A percentile compares a stretch with the other conserved stretches of the same genome.
These are phyloP conservation scores for Xestia rhomboidea DNA, from an alignment of 2,888 invertebrate species.

Conservation along the genomic window DNA sequence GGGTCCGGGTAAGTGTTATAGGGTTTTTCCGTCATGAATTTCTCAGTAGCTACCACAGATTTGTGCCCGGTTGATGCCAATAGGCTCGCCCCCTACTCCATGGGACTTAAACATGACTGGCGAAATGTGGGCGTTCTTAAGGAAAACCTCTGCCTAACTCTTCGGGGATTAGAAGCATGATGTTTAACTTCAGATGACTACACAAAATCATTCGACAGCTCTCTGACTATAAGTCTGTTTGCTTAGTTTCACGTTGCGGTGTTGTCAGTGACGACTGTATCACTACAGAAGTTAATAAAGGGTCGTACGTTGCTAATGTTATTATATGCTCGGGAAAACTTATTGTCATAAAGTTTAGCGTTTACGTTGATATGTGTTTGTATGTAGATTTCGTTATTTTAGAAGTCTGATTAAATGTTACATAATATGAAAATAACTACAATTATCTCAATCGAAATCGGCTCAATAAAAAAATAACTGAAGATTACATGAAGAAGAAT, in stretches of 20 bases:
- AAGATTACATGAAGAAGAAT: too few species aligned
- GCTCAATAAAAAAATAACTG: background rate
- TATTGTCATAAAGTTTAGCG: background rate
- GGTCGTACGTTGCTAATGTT: slow-evolving; percentile 12
- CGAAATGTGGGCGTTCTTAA: background rate
- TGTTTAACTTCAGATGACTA: background rate
- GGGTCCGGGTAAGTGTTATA: too few species aligned
- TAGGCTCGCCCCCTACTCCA: background rate
- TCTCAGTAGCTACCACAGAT: too few species aligned
- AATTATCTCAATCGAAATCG: background rate
- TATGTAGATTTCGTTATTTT: background rate
- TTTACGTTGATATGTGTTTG: slow-evolving; percentile 5
- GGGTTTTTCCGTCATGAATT: too few species aligned
- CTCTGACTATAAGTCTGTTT: background rate
- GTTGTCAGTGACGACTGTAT: slow-evolving; percentile 11
- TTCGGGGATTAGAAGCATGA: background rate
- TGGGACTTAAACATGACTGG: background rate
- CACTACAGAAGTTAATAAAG: slow-evolving; percentile 10
- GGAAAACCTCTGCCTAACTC: background rate
- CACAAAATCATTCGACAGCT: background rate
- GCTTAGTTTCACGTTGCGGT: background rate
- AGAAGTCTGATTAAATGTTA: background rate
- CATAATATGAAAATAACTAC: background rate
- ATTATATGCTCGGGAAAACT: background rate
- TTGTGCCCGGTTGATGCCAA: too few species aligned